Base-by-base conservation (phyloP, 2,888 invertebrate genomes). In the Drosophila kambysellisi region DNA sequence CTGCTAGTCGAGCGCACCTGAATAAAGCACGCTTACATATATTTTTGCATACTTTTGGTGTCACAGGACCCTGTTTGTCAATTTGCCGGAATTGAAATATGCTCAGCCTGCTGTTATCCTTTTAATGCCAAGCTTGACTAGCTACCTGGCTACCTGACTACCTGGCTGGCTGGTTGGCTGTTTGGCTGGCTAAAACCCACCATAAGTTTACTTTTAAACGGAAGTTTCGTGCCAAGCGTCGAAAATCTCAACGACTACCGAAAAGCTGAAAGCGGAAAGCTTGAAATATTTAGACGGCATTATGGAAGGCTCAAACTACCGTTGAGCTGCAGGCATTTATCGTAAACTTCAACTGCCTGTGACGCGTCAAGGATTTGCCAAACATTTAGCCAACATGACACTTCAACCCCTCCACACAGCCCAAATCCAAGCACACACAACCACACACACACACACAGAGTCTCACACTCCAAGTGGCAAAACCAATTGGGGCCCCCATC, bases 291-390 rank as follows among this genome's bases (percentile, higher is more conserved):
- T 83, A 71, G 76, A 76, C 83, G 76, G 75, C 86, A 84, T 85
- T 79, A 77, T 77, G 74, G 76, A 56, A 56, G 56, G 68, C 70
- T 72, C 70, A 70, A 83, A 81, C 83, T 79, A 80, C 76, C 78
- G 64, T 76, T 72, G 73, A 68, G 79, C 76, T 79, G 76, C 73
- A 58, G 79, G 89, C 90, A 87, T 90, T 87, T 90, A 90, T 87
- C 87, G 90, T 90, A 89, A 87, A 87, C 90, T 89, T 90, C 84
- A 90, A 87, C 78, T 82, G 89, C 82, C 88, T 74, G 71, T 70
- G 81, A 83, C 85, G 86, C 89, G 90, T 87, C 87, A 83, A 81
- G 90, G 90, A 90, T 91, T 88, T 91, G 83, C 79, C 83, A 79
- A 81, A 74, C 88, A 85, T 89, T 88, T 87, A 88, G 74, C 89